Evolutionary conservation across 2,797 vertebrate species (phyloP).

Genomic region (Paguma larvata): DNA sequence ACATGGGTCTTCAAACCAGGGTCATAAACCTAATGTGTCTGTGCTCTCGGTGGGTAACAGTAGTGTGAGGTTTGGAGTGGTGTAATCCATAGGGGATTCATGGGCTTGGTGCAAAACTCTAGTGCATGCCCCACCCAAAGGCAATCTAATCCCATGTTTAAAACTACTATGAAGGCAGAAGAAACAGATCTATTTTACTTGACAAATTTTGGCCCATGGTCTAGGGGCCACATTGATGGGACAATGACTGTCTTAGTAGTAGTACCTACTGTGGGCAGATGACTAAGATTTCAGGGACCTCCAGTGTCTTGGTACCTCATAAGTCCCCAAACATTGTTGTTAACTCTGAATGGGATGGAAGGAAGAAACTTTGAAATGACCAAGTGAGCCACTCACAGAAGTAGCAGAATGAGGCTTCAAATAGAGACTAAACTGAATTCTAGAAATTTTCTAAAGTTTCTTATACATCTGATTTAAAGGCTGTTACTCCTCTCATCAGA

Average conservation of each 20-base stretch:
- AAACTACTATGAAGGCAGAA: not conserved
- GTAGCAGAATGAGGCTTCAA: not conserved
- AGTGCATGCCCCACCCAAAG: not conserved
- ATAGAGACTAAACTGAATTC: not conserved
- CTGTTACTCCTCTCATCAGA: not conserved
- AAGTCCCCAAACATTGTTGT: not conserved
- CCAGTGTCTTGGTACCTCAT: not conserved
- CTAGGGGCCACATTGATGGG: not conserved
- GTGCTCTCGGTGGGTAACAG: not conserved
- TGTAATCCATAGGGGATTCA: not conserved
- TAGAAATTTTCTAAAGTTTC: not conserved
- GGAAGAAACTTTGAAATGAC: not conserved
- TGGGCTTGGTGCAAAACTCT: not conserved
- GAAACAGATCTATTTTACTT: not conserved
- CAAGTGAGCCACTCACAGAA: not conserved
- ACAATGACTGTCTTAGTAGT: not conserved
- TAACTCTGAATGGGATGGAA: not conserved
- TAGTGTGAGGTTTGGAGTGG: not conserved
- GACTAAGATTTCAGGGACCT: rapidly evolving
- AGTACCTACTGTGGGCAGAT: not conserved
- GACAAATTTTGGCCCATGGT: not conserved
- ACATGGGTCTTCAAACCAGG: not conserved
- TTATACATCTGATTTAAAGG: not conserved
- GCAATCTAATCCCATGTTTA: not conserved
- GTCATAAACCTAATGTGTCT: not conserved